Base-by-base conservation (phyloP, 2,888 invertebrate genomes). In the Phlogophora meticulosa region DNA sequence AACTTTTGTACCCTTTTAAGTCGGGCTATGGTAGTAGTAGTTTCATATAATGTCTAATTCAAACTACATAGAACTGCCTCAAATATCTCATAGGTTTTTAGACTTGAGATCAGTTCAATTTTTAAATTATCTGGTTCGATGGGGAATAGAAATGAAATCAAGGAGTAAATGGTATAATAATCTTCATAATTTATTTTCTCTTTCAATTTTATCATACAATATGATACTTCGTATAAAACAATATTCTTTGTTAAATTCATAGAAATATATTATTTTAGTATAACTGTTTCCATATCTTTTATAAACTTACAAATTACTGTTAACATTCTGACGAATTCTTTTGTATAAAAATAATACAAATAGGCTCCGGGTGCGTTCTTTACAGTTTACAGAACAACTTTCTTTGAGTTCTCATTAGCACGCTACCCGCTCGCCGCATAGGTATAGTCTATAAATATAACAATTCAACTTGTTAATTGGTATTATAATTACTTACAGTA, bases 181-280 rank as follows among this genome's bases (percentile, higher is more conserved):
- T 93, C 93, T 94, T 94, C 92, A 94, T 95, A 94, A 93, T 95
- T 95, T 95, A 95, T 94, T 95, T 91, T 91, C 88, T 93, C 91
- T 92, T 90, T 88, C 91, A 90, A 89, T 88, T 88, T 91, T 91
- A 90, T 93, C 87, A 94, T 95, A 95, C 94, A 95, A 93, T 94
- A 95, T 92, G 94, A 83, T 93, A 92, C 93, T 92, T 92, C 92
- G 93, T 95, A 95, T 93, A 95, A 95, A 95, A 95, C 94, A 94
- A 95, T 95, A 94, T 93, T 93, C 93, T 95, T 94, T 95, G 94
- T 95, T 95, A 95, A 93, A 94, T 93, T 94, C 89, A 94, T 95
- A 95, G 94, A 95, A 95, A 95, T 95, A 95, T 95, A 95, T 95
- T 95, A 95, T 94, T 94, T 93, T 94, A 94, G 91, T 94, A 95